phyloP scores from a whole-genome alignment of 1,140 invertebrate species.

The Aphis gossypii region DNA sequence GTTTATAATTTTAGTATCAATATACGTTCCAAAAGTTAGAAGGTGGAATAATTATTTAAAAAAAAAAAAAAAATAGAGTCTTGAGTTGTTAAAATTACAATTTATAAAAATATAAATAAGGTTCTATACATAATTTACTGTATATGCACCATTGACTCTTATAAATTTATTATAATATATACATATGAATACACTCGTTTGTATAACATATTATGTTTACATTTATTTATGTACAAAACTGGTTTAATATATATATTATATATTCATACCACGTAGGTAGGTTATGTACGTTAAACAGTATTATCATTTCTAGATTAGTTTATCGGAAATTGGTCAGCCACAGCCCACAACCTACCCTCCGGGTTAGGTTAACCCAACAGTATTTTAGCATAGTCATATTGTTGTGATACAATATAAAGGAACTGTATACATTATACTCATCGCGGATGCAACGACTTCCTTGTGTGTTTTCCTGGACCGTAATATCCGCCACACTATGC shows the following conservation, averaged over 20 bases:
- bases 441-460: conserved; percentile 18
- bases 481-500: background rate
- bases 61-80: background rate
- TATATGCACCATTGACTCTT: background rate
- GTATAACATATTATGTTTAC: background rate
- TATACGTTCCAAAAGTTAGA: background rate
- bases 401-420: conserved; percentile 20
- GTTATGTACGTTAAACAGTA: background rate
- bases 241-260: background rate
- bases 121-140: background rate
- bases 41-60: background rate
- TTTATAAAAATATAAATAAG: background rate
- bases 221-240: background rate
- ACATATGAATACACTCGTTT: background rate
- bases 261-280: background rate
- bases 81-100: background rate
- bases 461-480: background rate
- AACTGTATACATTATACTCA: background rate
- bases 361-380: background rate
- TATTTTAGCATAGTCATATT: background rate
- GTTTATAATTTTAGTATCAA: background rate
- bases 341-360: background rate
- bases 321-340: conserved; percentile 16
- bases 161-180: background rate
- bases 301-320: conserved; percentile 33